Conservation (phyloP, 2,888 invertebrate genomes). For the Ichneumon xanthorius region DNA sequence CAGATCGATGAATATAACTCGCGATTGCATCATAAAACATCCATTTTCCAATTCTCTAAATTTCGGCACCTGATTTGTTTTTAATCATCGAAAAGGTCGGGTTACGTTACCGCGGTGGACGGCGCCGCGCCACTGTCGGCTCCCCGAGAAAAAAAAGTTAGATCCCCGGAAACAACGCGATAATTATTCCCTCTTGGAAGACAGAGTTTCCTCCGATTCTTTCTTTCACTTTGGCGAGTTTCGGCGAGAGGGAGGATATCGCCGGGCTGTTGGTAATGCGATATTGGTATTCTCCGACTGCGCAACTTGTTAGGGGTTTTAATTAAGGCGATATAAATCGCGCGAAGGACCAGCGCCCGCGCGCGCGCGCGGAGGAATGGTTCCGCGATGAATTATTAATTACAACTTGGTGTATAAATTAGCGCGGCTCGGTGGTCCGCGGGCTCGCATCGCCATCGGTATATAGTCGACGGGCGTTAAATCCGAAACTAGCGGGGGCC, state of each 20-base stretch:
- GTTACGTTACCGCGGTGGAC: too few relatives aligned
- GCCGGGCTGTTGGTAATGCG: slow-evolving; percentile 76
- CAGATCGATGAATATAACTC: too few relatives aligned
- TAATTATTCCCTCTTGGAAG: slow-evolving; percentile 70
- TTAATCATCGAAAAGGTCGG: too few relatives aligned
- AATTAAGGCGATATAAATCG: slow-evolving; percentile 84
- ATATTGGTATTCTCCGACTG: slow-evolving; percentile 83
- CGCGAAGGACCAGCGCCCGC: slow-evolving; percentile 60
- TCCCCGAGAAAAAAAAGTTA: not conserved
- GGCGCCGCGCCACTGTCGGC: too few relatives aligned
- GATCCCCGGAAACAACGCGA: slow-evolving; percentile 66
- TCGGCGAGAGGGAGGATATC: slow-evolving; percentile 64
- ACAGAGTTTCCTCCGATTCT: slow-evolving; percentile 47
- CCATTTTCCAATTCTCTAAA: too few relatives aligned
- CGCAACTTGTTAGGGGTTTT: slow-evolving; percentile 83
- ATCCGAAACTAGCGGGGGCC: slow-evolving; percentile 77
- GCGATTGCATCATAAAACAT: too few relatives aligned
- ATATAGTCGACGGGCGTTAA: slow-evolving; percentile 76
- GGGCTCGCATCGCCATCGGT: slow-evolving; percentile 32
- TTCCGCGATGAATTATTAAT: slow-evolving; percentile 83
- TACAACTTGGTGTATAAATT: slow-evolving; percentile 84
- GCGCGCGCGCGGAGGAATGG: slow-evolving; percentile 40
- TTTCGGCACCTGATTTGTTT: too few relatives aligned
- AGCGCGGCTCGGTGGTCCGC: slow-evolving; percentile 72
- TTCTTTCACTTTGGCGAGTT: slow-evolving; percentile 59